Evolutionary conservation across 2,113 vertebrate genomes (phyloP), one percentile per base, ranked within the genome.

Genomic region (Corythornis cristatus): DNA sequence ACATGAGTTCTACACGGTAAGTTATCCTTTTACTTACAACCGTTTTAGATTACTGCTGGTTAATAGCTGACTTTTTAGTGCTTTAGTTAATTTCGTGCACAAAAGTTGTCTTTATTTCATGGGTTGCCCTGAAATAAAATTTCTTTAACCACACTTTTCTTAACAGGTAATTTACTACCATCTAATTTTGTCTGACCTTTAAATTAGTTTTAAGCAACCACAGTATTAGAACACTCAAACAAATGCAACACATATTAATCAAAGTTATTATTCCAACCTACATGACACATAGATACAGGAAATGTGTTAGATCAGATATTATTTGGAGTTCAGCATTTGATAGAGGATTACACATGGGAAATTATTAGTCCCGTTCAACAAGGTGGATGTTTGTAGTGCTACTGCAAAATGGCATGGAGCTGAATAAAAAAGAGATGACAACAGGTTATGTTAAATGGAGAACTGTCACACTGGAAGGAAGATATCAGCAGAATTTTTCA

Each of bases 181-280:
- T 94, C 78, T 83, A 56, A 76, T 96, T 89, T 93, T 90, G 11
- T 66, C 50, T 89, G 89, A 92, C 83, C 73, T 94, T 93, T 95
- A 88, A 68, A 91, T 92, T 71, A 86, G 67, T 89, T 96, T 92
- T 79, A 89, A 86, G 56, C 35, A 87, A 66, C 79, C 77, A 58
- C 45, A 62, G 19, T 95, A 61, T 87, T 72, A 85, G 74, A 87
- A 61, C 45, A 61, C 78, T 87, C 3, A 9, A 89, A 93, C 17
- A 81, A 83, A 92, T 51, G 29, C 77, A 81, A 67, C 65, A 20
- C 4, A 51, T 45, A 62, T 89, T 91, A 89, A 53, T 86, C 71
- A 37, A 65, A 82, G 23, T 72, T 89, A 42, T 89, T 91, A 87
- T 73, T 33, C 25, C 8, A 8, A 31, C 50, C 50, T 70, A 43